Percentiles rank a stretch among this genome's conserved stretches.
Evolutionary conservation across 1,140 invertebrate genomes (phyloP).

Genomic region (Bombus confusus): DNA sequence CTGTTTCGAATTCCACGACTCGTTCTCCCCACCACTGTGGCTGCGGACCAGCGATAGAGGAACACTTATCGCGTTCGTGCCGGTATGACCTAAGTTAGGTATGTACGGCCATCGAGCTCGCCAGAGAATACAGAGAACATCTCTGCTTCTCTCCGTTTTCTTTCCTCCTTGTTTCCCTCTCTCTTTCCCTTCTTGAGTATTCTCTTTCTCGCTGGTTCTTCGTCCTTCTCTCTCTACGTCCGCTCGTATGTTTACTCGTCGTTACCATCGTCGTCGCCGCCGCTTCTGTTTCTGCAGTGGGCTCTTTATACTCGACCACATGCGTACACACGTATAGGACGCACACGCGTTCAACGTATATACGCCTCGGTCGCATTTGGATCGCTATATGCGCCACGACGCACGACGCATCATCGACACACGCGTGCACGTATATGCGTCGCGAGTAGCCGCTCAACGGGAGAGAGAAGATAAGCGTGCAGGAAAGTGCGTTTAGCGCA

Average conservation of each 20-base stretch:
- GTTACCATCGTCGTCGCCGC: conserved; percentile 52
- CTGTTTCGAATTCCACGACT: conserved; percentile 71
- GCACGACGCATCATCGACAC: neutral
- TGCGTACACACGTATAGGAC: neutral
- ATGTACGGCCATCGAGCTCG: conserved; percentile 48
- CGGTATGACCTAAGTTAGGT: conserved; percentile 68
- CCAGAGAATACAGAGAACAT: conserved; percentile 45
- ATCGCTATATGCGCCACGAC: neutral
- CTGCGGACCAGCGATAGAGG: conserved; percentile 43
- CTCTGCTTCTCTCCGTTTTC: neutral
- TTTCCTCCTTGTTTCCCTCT: neutral
- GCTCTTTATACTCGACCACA: conserved; percentile 57
- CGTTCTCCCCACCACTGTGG: conserved; percentile 46
- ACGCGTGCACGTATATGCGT: neutral
- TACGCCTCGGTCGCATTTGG: conserved; percentile 43
- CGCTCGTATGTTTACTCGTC: conserved; percentile 59
- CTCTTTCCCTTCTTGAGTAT: neutral
- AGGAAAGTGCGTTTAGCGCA: conserved; percentile 3
- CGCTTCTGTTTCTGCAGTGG: conserved; percentile 60
- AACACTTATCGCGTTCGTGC: conserved; percentile 70
- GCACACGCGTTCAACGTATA: neutral
- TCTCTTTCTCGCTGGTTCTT: neutral
- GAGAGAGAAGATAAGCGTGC: neutral
- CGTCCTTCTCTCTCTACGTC: neutral
- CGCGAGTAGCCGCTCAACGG: neutral